Evolutionary conservation across 2,113 vertebrate species (phyloP).

Genomic region (Hypanus sabinus): DNA sequence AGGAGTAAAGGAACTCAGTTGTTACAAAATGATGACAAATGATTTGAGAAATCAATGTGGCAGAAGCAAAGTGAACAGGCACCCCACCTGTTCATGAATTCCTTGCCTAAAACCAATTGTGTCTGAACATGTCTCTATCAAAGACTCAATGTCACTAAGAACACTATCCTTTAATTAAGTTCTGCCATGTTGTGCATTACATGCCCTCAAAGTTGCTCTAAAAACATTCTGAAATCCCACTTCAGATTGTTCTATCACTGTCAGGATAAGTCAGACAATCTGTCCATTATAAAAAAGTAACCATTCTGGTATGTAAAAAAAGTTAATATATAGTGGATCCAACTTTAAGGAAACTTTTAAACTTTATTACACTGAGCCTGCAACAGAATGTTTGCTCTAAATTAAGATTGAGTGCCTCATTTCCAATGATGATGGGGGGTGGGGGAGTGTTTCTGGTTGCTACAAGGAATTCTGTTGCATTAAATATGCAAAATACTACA

Average conservation of each 20-base stretch:
- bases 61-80: background rate
- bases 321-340: background rate
- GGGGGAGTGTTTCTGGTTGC: background rate
- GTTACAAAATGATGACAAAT: background rate
- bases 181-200: background rate
- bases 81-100: background rate
- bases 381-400: background rate
- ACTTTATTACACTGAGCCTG: background rate
- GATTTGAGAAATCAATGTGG: too few relatives aligned
- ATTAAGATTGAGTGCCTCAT: background rate
- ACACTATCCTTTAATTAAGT: background rate
- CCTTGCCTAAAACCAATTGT: background rate
- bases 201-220: background rate
- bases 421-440: background rate
- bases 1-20: background rate
- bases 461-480: background rate
- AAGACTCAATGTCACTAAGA: background rate
- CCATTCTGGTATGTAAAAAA: background rate
- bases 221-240: background rate
- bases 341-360: background rate
- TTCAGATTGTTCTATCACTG: background rate
- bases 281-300: constrained; percentile 5
- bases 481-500: background rate
- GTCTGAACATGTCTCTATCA: background rate
- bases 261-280: background rate